Evolutionary conservation across 2,113 vertebrate species (phyloP), one percentile per base, ranked within the genome.

Genomic region (Otolemur garnettii): DNA sequence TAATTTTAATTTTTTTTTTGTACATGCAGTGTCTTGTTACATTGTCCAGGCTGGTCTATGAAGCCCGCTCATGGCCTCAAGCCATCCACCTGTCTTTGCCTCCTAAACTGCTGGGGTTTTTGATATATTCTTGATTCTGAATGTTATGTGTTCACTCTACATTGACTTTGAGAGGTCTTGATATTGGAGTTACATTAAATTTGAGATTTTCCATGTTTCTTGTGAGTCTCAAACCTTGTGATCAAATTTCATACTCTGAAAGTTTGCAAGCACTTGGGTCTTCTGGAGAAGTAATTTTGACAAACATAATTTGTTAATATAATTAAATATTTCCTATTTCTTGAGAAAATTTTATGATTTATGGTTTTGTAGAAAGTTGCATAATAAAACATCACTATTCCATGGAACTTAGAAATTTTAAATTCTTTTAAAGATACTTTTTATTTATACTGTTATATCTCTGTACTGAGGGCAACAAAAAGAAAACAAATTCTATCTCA

Each of bases 121-220:
- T 82, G 0, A 74, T 59, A 59, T 86, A 87, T 91, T 86, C 24
- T 90, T 81, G 26, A 75, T 19, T 87, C 80, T 81, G 45, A 62
- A 45, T 83, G 22, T 50, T 77, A 35, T 57, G 17, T 91, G 55
- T 15, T 69, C 87, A 66, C 62, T 87, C 50, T 57, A 53, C 68
- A 38, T 22, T 69, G 42, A 75, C 53, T 87, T 83, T 83, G 69
- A 64, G 72, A 91, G 42, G 50, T 87, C 24, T 59, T 91, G 64
- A 1, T 87, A 45, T 80, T 24, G 80, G 30, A 83, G 8, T 80
- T 86, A 50, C 38, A 59, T 42, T 93, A 69, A 77, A 66, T 90
- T 85, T 35, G n/a, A 57, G 85, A 79, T 90, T 71, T 91, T 86
- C 35, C 68, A n/a, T 75, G 38, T 90, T 77, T 84, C 38, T 45